A percentile compares a stretch with the other conserved stretches of the same genome.
Conservation (phyloP, 1,140 invertebrate genomes). For the Macrotrachela quadricornifera region DNA sequence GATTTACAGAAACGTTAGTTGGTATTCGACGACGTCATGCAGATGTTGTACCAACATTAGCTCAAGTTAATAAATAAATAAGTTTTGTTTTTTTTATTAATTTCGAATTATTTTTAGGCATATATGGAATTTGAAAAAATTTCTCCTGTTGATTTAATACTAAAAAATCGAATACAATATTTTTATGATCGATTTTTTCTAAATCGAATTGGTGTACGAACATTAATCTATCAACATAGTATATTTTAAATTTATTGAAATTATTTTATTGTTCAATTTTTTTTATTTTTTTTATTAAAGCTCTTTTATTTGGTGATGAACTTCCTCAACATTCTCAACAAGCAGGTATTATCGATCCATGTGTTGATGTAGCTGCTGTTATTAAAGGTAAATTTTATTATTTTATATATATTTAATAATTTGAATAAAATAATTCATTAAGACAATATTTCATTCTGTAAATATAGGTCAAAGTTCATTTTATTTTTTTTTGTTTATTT, state of each 20-base stretch:
- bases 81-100: too few species aligned
- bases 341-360: slow-evolving; percentile 82
- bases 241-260: slow-evolving; percentile 32
- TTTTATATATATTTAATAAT: too few species aligned
- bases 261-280: not conserved
- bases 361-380: slow-evolving; percentile 62
- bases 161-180: slow-evolving; percentile 44
- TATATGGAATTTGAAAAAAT: too few species aligned
- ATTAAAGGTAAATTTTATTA: slow-evolving; percentile 5
- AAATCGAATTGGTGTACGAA: slow-evolving; percentile 84
- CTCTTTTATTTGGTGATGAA: slow-evolving; percentile 61
- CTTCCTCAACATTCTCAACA: slow-evolving; percentile 50
- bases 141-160: too few species aligned
- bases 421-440: too few species aligned
- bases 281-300: slow-evolving; percentile 34
- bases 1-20: slow-evolving; percentile 64
- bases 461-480: too few species aligned
- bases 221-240: slow-evolving; percentile 98
- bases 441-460: too few species aligned
- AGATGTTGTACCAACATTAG: slow-evolving; percentile 94
- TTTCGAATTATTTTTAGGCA: too few species aligned
- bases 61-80: slow-evolving; percentile 36
- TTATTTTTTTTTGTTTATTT: too few species aligned
- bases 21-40: slow-evolving; percentile 79
- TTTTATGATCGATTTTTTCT: slow-evolving; percentile 93